phyloP scores from a whole-genome alignment of 1,140 invertebrate genomes.

The Olivierus martensii region DNA sequence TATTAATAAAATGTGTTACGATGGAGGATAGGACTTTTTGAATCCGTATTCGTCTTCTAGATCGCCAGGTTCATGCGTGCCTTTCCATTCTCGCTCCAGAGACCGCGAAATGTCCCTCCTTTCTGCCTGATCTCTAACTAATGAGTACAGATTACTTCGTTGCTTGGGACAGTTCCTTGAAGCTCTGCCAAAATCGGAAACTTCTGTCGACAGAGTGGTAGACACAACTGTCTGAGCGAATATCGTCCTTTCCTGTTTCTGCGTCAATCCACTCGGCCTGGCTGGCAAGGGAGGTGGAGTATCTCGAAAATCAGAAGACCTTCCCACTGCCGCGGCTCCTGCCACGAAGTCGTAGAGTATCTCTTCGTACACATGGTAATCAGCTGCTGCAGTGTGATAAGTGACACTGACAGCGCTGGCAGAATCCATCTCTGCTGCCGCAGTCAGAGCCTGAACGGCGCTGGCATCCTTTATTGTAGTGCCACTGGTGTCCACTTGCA shows the following conservation, averaged over 20 bases:
- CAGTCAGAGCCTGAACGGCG: not conserved
- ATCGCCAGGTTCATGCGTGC: not conserved
- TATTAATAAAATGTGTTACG: too few relatives aligned
- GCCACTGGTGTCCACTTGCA: not conserved
- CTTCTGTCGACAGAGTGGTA: not conserved
- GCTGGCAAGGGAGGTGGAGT: conserved; percentile 10
- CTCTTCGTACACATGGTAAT: conserved; percentile 30
- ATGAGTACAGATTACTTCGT: conserved; percentile 18
- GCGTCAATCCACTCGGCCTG: conserved; percentile 1
- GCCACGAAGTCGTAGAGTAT: conserved; percentile 24
- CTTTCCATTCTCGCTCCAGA: conserved; percentile 16
- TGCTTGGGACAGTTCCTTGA: conserved; percentile 17
- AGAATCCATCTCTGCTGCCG: not conserved
- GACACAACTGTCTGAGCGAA: not conserved
- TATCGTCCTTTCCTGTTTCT: not conserved
- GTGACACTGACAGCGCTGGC: not conserved
- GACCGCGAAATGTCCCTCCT: conserved; percentile 17
- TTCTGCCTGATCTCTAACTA: conserved; percentile 17
- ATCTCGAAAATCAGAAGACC: not conserved
- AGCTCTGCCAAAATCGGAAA: not conserved
- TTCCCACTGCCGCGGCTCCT: not conserved
- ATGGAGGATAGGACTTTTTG: conserved; percentile 1
- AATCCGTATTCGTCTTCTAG: conserved; percentile 20
- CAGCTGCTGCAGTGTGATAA: conserved; percentile 15
- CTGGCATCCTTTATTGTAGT: not conserved